These are phyloP conservation scores for Tribolium castaneum DNA, from an alignment of 1,140 invertebrate species.

Conservation along the genomic window DNA sequence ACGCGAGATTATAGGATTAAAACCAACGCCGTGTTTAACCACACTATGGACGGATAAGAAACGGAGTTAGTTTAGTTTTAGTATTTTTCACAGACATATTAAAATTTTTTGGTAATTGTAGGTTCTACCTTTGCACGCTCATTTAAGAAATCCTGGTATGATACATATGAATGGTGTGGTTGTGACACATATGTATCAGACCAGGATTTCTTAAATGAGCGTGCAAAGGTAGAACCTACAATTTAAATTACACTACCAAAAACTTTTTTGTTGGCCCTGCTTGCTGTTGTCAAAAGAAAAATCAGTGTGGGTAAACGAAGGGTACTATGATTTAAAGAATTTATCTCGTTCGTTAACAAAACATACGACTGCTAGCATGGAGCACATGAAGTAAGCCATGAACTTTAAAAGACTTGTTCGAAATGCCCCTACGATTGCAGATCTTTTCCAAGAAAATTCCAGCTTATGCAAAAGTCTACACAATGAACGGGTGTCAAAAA, in stretches of 20 bases:
- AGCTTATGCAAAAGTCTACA: not conserved
- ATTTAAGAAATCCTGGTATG: conserved; percentile 31
- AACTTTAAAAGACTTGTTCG: not conserved
- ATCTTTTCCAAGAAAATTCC: not conserved
- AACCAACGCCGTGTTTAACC: too few species aligned
- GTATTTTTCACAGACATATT: not conserved
- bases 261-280: conserved; percentile 41
- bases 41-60: not conserved
- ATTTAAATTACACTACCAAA: too few species aligned
- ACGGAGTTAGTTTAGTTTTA: too few species aligned
- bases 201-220: too few species aligned
- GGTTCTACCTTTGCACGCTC: not conserved
- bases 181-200: too few species aligned
- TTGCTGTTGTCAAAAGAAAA: conserved; percentile 6
- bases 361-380: not conserved
- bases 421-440: not conserved
- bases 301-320: conserved; percentile 5
- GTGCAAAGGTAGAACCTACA: too few species aligned
- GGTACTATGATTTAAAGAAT: conserved; percentile 41
- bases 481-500: conserved; percentile 24
- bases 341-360: not conserved
- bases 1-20: too few species aligned
- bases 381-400: conserved; percentile 20
- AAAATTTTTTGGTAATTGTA: not conserved
- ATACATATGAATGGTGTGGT: conserved; percentile 27